phyloP scores from a whole-genome alignment of 2,797 vertebrate species.

The Anabas testudineus region DNA sequence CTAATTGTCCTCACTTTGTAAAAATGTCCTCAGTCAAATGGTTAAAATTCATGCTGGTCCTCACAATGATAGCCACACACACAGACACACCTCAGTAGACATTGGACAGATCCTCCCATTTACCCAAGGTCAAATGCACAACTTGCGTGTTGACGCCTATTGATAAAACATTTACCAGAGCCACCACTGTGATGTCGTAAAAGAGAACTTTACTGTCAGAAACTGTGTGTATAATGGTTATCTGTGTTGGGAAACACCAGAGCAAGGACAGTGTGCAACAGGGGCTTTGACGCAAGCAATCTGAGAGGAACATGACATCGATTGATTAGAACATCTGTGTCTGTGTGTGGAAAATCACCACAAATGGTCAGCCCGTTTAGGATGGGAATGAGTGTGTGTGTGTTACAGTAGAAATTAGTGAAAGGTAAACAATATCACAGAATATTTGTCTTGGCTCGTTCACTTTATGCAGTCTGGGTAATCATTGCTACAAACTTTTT shows the following conservation, averaged over 20 bases:
- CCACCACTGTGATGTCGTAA: constrained; percentile 50
- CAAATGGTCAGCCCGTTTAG: constrained; percentile 26
- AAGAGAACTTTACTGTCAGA: constrained; percentile 58
- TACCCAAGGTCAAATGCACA: constrained; percentile 65
- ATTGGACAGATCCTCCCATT: constrained; percentile 69
- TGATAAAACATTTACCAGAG: constrained; percentile 84
- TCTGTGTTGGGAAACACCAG: constrained; percentile 73
- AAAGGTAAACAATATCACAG: background rate
- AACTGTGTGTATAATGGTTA: constrained; percentile 45
- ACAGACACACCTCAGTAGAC: constrained; percentile 51
- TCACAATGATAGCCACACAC: no score
- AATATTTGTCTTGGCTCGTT: background rate
- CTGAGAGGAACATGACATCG: constrained; percentile 45
- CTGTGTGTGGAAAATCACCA: constrained; percentile 56
- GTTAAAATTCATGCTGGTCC: no score
- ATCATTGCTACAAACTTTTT: background rate
- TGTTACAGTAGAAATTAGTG: constrained; percentile 1
- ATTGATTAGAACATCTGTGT: constrained; percentile 38
- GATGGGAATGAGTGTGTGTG: background rate
- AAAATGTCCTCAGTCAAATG: no score
- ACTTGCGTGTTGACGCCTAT: constrained; percentile 67
- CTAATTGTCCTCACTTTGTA: no score
- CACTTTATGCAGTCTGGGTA: background rate
- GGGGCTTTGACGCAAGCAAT: constrained; percentile 70
- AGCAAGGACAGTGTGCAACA: constrained; percentile 71